Percentiles rank a stretch among this genome's conserved stretches.
Evolutionary conservation across 2,113 vertebrate genomes (phyloP).

Genomic region (Eurypyga helias): DNA sequence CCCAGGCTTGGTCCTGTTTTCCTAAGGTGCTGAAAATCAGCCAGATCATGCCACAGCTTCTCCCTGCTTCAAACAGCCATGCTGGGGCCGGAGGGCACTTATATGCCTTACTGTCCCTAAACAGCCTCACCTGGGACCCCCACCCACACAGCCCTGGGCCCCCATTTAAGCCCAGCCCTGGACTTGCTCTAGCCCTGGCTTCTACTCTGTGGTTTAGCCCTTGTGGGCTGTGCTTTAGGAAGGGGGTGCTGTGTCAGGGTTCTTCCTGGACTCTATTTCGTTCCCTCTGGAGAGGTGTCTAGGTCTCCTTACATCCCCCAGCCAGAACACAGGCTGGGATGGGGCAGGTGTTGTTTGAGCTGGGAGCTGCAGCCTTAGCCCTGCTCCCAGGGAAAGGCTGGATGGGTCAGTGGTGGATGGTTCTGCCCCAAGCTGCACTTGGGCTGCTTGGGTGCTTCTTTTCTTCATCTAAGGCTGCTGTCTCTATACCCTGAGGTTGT

Average conservation of each 20-base stretch:
- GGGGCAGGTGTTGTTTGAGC: rapidly evolving
- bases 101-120: background rate
- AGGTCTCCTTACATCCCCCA: rapidly evolving
- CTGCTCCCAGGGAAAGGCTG: background rate
- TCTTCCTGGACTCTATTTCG: rapidly evolving
- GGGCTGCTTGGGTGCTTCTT: rapidly evolving
- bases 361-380: background rate
- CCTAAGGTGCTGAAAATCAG: rapidly evolving
- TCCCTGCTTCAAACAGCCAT: rapidly evolving
- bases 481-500: background rate
- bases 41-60: rapidly evolving
- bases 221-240: rapidly evolving
- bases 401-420: background rate
- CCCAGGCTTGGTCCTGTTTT: rapidly evolving
- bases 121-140: background rate
- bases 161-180: background rate
- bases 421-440: background rate
- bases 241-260: rapidly evolving
- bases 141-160: background rate
- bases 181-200: rapidly evolving
- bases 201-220: rapidly evolving
- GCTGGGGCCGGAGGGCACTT: background rate
- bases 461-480: background rate
- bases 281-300: rapidly evolving
- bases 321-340: rapidly evolving